Evolutionary conservation across 1,140 invertebrate genomes (phyloP).

Genomic region (Gerris buenoi): DNA sequence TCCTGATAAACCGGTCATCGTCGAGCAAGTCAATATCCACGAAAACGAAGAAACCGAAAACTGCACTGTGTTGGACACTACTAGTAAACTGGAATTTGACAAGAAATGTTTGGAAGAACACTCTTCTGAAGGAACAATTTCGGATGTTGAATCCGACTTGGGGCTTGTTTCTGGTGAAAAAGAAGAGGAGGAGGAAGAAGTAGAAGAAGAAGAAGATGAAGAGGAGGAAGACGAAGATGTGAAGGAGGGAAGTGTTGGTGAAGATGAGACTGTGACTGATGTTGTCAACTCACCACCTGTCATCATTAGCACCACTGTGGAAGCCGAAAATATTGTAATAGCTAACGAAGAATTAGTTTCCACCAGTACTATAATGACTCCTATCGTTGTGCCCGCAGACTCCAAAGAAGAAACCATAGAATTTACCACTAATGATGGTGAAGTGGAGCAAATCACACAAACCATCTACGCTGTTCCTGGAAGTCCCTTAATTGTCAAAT

Average conservation of each 20-base stretch:
- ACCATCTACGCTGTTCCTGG: background rate
- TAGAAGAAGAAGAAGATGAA: constrained; percentile 27
- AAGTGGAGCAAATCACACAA: constrained; percentile 5
- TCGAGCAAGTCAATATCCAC: background rate
- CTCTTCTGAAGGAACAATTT: background rate
- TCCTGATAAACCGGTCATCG: background rate
- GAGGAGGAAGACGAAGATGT: constrained; percentile 23
- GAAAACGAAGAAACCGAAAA: background rate
- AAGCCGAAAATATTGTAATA: constrained; percentile 8
- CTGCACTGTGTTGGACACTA: background rate
- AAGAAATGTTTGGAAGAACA: constrained; percentile 4
- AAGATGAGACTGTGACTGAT: constrained; percentile 20
- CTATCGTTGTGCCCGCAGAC: background rate
- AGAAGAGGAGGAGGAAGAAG: constrained; percentile 16
- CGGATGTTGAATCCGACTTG: constrained; percentile 1
- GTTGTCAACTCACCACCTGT: background rate
- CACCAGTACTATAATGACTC: constrained; percentile 17
- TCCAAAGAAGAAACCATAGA: constrained; percentile 10
- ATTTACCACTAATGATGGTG: background rate
- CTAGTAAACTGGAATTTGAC: background rate
- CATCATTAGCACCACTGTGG: constrained; percentile 9
- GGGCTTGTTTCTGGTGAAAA: constrained; percentile 17
- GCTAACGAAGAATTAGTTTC: background rate
- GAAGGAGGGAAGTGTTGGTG: constrained; percentile 20
- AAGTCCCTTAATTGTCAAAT: background rate